Conservation (phyloP, 64 coral and sea anemone genomes). For the Cladopsammia gracilis region DNA sequence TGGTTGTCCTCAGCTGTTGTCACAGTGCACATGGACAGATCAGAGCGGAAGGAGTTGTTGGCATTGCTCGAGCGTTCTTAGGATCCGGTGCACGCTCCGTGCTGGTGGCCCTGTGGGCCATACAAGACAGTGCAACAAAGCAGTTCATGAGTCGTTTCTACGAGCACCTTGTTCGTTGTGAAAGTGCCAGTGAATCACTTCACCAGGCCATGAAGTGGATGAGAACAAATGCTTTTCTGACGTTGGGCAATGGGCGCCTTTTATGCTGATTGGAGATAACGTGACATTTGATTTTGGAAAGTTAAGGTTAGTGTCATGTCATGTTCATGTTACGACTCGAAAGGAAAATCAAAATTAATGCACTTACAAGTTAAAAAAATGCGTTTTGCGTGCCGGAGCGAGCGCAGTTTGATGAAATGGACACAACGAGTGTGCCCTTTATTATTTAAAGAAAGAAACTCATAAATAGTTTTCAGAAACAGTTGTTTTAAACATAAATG, state of each 20-base stretch:
- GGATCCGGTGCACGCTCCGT: slow-evolving; percentile 26
- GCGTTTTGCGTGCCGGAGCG: too few relatives aligned
- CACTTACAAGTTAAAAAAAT: too few relatives aligned
- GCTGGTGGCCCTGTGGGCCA: slow-evolving; percentile 4
- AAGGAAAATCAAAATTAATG: too few relatives aligned
- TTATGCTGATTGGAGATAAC: slow-evolving; percentile 43
- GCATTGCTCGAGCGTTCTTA: slow-evolving; percentile 38
- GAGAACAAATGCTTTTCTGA: background rate
- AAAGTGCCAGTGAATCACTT: slow-evolving; percentile 30
- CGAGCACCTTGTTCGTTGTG: background rate
- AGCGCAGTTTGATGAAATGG: too few relatives aligned
- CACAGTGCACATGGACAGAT: slow-evolving; percentile 22
- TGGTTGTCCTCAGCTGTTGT: slow-evolving; percentile 5
- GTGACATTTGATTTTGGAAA: slow-evolving; percentile 7
- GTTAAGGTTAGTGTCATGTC: too few relatives aligned
- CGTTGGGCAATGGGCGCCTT: background rate
- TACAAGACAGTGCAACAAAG: background rate
- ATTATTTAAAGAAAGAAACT: too few relatives aligned
- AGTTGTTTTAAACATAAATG: too few relatives aligned
- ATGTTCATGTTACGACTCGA: too few relatives aligned
- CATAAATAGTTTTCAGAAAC: too few relatives aligned
- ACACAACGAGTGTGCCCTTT: too few relatives aligned
- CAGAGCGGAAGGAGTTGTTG: background rate
- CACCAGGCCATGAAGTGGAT: slow-evolving; percentile 21
- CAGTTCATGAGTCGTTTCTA: slow-evolving; percentile 20